Conservation (phyloP, 2,113 vertebrate genomes). For the Oryzias javanicus region DNA sequence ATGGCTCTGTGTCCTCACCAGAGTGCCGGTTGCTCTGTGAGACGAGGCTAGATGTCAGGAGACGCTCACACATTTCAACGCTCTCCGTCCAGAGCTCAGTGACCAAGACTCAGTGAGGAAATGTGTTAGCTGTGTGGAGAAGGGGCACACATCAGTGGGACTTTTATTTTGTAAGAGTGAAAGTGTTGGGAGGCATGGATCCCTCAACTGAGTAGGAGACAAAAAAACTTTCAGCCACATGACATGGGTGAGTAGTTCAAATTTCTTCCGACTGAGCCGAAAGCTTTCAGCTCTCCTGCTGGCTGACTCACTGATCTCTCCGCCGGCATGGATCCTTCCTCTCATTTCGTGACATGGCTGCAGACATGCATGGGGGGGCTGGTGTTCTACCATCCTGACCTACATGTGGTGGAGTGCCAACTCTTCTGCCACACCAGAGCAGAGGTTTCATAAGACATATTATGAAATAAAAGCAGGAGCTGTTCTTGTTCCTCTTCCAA, state of each 20-base stretch:
- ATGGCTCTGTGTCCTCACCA: conserved; percentile 56
- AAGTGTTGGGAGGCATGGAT: conserved; percentile 24
- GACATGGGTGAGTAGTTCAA: conserved; percentile 67
- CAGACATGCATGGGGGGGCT: not conserved
- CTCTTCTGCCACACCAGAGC: conserved; percentile 18
- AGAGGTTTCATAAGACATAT: conserved; percentile 57
- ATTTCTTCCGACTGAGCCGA: conserved; percentile 2
- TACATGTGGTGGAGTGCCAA: conserved; percentile 46
- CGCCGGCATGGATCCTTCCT: not conserved
- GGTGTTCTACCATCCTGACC: conserved; percentile 51
- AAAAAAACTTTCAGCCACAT: conserved; percentile 41
- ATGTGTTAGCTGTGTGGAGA: conserved; percentile 19
- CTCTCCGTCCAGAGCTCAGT: not conserved
- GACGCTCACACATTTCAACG: conserved; percentile 19
- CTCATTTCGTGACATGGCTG: not conserved
- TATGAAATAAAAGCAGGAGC: conserved; percentile 51
- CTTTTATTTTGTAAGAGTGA: conserved; percentile 6
- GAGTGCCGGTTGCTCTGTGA: conserved; percentile 32
- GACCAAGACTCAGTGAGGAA: conserved; percentile 1
- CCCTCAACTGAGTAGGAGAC: conserved; percentile 34
- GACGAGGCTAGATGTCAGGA: conserved; percentile 30
- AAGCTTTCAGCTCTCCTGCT: not conserved
- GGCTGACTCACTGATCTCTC: not conserved
- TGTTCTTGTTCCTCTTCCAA: conserved; percentile 7
- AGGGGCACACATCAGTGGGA: conserved; percentile 15